A percentile compares a stretch with the other conserved stretches of the same genome.
Evolutionary conservation across 92 coral and sea anemone genomes (phyloP).

Genomic region (Nematostella vectensis): DNA sequence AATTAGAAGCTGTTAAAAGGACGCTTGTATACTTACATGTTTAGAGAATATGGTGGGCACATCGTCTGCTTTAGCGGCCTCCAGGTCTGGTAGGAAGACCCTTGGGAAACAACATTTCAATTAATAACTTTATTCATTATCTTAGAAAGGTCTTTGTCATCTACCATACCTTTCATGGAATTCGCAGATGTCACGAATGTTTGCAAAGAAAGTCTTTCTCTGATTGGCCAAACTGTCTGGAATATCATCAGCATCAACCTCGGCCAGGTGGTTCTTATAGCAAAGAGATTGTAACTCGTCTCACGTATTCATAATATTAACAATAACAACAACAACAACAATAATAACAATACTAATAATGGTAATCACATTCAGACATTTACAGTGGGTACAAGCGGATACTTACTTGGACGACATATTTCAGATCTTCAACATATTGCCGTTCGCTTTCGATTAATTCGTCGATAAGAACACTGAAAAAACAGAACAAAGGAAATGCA

Average conservation of each 20-base stretch:
- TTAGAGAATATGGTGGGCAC: constrained; percentile 57
- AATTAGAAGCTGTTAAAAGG: not conserved
- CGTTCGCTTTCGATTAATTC: constrained; percentile 80
- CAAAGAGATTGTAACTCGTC: too few species aligned
- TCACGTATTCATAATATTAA: too few species aligned
- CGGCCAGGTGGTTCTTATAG: constrained; percentile 75
- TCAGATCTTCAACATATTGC: constrained; percentile 65
- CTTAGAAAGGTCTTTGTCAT: not conserved
- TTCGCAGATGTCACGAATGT: constrained; percentile 75
- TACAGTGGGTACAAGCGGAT: not conserved
- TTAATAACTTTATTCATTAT: too few species aligned
- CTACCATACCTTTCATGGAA: constrained; percentile 69
- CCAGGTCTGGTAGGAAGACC: constrained; percentile 77
- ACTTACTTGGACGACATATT: constrained; percentile 74
- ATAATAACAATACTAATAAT: not conserved
- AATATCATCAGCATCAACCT: constrained; percentile 89
- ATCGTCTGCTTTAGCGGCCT: constrained; percentile 84
- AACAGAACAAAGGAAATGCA: not conserved
- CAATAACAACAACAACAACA: not conserved
- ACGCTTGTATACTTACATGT: constrained; percentile 65
- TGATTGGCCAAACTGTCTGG: constrained; percentile 63
- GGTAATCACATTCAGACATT: not conserved
- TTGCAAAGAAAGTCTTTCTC: constrained; percentile 67
- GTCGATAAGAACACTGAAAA: constrained; percentile 57
- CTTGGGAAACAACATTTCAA: constrained; percentile 22